Base-by-base conservation (phyloP, 1,140 invertebrate species). In the Galendromus occidentalis region DNA sequence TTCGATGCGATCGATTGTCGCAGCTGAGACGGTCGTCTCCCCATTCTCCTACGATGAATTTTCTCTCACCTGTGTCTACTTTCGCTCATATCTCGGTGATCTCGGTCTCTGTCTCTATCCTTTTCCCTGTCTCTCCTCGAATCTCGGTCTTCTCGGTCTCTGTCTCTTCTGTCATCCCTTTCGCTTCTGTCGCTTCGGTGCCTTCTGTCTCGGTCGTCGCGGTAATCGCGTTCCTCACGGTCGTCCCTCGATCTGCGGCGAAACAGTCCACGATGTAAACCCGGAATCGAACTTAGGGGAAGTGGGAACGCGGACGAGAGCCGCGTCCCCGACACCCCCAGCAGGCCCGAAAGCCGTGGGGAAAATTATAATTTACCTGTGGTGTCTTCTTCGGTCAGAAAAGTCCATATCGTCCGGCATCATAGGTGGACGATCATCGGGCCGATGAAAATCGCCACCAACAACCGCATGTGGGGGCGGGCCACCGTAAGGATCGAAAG, bases 321-420 rank as follows among this genome's bases (percentile, higher is more conserved):
- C 67, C 65, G 7, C 65, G 63, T n/a, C 66, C 59, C 0, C 64
- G 41, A 25, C 67, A 66, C 17, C 67, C 30, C n/a, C 22, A 42
- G 41, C 44, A 29, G 44, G 85, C 84, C 70, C 84, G 85, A 17
- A 65, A 55, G 2, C 64, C 39, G 7, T 66, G 59, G 6, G 66
- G 29, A 12, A 44, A 44, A n/a, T 12, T 44, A 12, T 44, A 14
- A 59, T 33, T 17, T 29, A 59, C 51, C 51, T 59, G 51, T 59
- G 51, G 22, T 59, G 51, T 59, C 51, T 59, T 25, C 51, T 59
- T 25, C 51, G 51, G 5, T 59, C 51, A 22, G 25, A 59, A 17
- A 20, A 25, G 9, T 25, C 51, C 22, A 33, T 14, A 33, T 29
- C 25, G 33, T 59, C 51, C 12, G 25, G 25, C 51, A 59, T 59